Base-by-base conservation (phyloP, 1,140 invertebrate species). In the Dreissena rostriformis region DNA sequence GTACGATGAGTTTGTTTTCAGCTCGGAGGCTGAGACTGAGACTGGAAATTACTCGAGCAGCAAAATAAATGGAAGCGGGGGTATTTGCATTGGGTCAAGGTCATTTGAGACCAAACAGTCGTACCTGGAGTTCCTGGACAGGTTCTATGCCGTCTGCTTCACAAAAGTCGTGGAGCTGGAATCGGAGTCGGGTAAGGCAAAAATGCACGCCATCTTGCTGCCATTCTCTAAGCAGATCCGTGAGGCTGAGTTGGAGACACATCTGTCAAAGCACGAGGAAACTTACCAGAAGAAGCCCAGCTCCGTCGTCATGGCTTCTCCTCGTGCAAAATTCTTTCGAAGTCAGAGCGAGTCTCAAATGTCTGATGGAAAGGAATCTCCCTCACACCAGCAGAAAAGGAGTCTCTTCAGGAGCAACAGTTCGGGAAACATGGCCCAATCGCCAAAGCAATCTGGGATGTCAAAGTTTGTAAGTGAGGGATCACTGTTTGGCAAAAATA, bases 61-160 rank as follows among this genome's bases (percentile, higher is more conserved):
- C n/a, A n/a, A n/a, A n/a, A n/a, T n/a, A n/a, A 29, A 39, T 82
- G 67, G 63, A 85, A 66, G 57, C 66, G 63, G 76, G 26, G 79
- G 84, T 29, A 83, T 89, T 26, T 80, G 82, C 39, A 87, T 92
- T 77, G 93, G 93, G 26, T 92, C 92, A n/a, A 76, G 91, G 66
- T 90, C 91, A 12, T 92, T 91, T 88, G 93, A 93, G 63, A 91
- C 90, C 12, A 90, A 89, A 74, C 52, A 86, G n/a, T 90, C 88
- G 63, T 93, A 87, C 79, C 53, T 92, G 63, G 89, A 92, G 22
- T 93, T 93, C 83, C 81, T 93, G 67, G 93, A 92, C 68, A 91
- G 87, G n/a, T 91, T 93, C 78, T 88, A 86, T 84, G 89, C 88
- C 52, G 86, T 93, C 14, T 89, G 87, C 73, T 93, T 92, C 80